Evolutionary conservation across 2,797 vertebrate species (phyloP), one percentile per base, ranked within the genome.

Genomic region (Anguilla anguilla): DNA sequence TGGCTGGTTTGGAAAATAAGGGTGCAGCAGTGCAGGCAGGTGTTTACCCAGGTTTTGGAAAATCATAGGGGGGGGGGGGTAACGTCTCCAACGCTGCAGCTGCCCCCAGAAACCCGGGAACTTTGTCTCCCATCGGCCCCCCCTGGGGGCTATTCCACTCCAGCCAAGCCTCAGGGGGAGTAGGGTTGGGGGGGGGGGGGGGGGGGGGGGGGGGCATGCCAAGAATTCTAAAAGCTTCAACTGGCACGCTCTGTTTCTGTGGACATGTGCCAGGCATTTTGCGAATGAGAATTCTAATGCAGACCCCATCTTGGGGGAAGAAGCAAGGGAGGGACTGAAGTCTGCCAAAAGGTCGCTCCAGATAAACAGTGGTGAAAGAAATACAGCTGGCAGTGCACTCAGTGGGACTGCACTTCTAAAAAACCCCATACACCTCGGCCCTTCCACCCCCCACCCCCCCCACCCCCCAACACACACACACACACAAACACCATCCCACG

Each of bases 141-240:
- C 94, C 95, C 94, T 88, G 88, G 59, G 85, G 93, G 93, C 74
- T 95, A 95, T 95, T 92, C 89, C 59, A 85, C 83, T 67, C 2
- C 88, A 67, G 25, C 91, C 88, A 88, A 87, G 86, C 86, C 49
- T 46, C 53, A 19, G 53, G 35, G 11, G 15, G 83, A 85, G 61
- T 86, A 10, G 9, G 53, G 53, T 39, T 39, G 53, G 53, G 53
- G 53, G 0, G 53, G 53, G 53, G 53, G 53, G 53, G 53, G 53
- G 0, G 53, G 53, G 53, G 53, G 53, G 35, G n/a, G 53, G 11
- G 17, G 83, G 86, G 61, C 87, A 59, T 92, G 94, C 91, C 92
- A 93, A 55, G 92, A 94, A 93, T 92, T 87, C 90, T 87, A 88
- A 59, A 83, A 90, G 88, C 88, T 35, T 25, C n/a, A 15, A 85